phyloP scores from a whole-genome alignment of 2,797 vertebrate genomes.

The Melanotaenia parkinsoni region DNA sequence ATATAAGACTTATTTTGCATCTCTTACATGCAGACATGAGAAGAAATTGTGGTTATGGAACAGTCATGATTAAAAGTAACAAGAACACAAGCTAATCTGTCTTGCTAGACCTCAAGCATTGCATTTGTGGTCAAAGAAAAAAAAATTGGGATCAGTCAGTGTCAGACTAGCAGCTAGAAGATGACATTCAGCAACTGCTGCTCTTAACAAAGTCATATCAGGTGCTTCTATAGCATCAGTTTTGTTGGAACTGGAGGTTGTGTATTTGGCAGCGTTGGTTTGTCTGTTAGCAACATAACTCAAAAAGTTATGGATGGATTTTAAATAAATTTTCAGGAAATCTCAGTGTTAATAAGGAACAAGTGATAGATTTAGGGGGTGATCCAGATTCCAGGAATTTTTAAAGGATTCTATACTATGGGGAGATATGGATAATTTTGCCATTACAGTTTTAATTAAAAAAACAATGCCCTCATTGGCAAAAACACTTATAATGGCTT shows the following conservation, averaged over 20 bases:
- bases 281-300: too few relatives aligned
- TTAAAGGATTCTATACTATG: too few relatives aligned
- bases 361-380: too few relatives aligned
- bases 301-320: too few relatives aligned
- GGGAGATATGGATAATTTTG: too few relatives aligned
- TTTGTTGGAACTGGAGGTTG: not conserved
- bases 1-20: not conserved
- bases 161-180: not conserved
- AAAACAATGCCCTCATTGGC: too few relatives aligned
- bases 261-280: too few relatives aligned
- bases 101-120: not conserved
- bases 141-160: not conserved
- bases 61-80: not conserved
- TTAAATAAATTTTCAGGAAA: too few relatives aligned
- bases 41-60: not conserved
- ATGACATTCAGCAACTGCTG: not conserved
- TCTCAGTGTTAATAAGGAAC: too few relatives aligned
- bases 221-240: not conserved
- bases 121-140: not conserved
- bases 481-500: too few relatives aligned
- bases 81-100: not conserved
- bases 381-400: too few relatives aligned
- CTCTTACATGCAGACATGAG: not conserved
- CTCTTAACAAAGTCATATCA: not conserved
- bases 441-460: too few relatives aligned